Percentiles rank a stretch among this genome's conserved stretches.
Conservation (phyloP, 2,113 vertebrate species). For the Emydura subglobosa region DNA sequence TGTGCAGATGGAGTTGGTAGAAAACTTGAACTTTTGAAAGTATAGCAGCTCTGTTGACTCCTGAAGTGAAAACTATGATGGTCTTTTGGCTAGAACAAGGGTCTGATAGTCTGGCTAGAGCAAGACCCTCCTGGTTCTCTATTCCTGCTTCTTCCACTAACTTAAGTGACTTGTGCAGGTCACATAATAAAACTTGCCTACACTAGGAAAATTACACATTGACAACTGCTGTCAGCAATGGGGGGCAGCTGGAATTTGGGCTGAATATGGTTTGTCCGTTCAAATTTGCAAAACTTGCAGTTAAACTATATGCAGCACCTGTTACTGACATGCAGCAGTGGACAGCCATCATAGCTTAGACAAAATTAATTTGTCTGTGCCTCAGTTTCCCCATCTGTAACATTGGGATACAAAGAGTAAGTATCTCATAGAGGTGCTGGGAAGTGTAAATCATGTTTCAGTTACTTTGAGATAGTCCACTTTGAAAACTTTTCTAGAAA, state of each 20-base stretch:
- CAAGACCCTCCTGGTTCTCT: not conserved
- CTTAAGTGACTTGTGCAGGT: not conserved
- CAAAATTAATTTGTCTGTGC: conserved; percentile 10
- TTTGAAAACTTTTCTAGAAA: conserved; percentile 47
- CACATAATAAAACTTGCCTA: not conserved
- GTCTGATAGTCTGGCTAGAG: not conserved
- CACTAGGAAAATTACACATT: conserved; percentile 42
- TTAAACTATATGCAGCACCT: conserved; percentile 37
- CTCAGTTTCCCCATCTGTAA: conserved; percentile 14
- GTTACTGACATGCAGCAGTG: not conserved
- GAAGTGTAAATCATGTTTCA: conserved; percentile 14
- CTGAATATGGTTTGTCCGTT: conserved; percentile 43
- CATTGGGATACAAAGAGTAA: fast-evolving
- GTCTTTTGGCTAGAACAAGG: not conserved
- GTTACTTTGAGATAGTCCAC: not conserved
- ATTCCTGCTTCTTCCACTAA: not conserved
- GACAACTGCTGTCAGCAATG: conserved; percentile 59
- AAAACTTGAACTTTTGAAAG: not conserved
- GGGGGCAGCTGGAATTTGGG: conserved; percentile 51
- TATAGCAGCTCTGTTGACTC: not conserved
- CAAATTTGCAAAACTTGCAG: conserved; percentile 57
- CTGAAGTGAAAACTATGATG: not conserved
- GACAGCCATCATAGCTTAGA: not conserved
- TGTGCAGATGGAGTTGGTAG: not conserved
- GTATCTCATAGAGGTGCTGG: not conserved